phyloP scores from a whole-genome alignment of 2,113 vertebrate genomes.

The Paratilapia polleni region DNA sequence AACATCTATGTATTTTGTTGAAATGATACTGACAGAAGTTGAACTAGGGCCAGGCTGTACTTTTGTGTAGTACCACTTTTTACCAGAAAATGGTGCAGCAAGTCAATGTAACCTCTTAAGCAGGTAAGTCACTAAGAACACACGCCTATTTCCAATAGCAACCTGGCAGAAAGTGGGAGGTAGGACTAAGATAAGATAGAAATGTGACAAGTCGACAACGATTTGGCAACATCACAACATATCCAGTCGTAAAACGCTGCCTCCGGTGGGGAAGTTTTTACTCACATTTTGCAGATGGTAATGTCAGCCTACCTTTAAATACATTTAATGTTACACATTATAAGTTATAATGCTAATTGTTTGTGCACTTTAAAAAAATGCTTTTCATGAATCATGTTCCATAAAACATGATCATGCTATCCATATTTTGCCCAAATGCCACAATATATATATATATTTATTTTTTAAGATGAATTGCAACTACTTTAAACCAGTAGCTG shows the following conservation, averaged over 20 bases:
- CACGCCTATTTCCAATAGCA: background rate
- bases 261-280: background rate
- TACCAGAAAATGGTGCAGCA: background rate
- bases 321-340: background rate
- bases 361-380: background rate
- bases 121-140: rapidly evolving
- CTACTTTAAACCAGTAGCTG: background rate
- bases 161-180: background rate
- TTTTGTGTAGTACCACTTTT: background rate
- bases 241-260: background rate
- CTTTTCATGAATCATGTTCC: background rate
- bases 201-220: background rate
- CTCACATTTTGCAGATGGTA: too few relatives aligned
- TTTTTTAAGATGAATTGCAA: background rate
- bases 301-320: background rate
- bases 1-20: background rate
- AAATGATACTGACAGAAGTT: background rate
- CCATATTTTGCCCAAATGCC: background rate
- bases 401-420: background rate
- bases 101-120: background rate
- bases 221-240: background rate
- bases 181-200: background rate
- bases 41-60: background rate
- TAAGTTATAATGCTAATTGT: background rate
- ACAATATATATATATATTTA: too few relatives aligned